Evolutionary conservation across 2,888 invertebrate genomes (phyloP), one percentile per base, ranked within the genome.

Genomic region (Choristoneura rosaceana): DNA sequence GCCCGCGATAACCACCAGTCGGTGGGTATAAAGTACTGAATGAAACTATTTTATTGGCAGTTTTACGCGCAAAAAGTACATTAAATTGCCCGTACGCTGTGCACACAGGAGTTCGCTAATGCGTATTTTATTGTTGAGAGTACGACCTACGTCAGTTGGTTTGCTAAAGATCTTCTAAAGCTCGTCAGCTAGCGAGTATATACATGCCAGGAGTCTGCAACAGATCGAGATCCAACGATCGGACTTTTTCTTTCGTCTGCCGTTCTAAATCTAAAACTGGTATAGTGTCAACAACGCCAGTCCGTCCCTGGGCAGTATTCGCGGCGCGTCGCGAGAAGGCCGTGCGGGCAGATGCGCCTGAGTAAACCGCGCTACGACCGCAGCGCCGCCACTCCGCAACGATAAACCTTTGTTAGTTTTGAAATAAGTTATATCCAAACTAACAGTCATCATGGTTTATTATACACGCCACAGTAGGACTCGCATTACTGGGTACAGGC

Each of bases 321-420:
- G 78, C 83, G 70, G 50, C 81, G 83, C 89, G 90, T 88, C 81
- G 78, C 74, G 75, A 86, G 89, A 92, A 91, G 92, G 91, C 84
- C 87, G 83, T 83, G 84, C 83, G 86, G 87, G 84, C 89, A 92
- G 91, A 91, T 89, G 90, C 88, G 89, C 87, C 84, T 84, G 84
- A 87, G 86, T 87, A 83, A 86, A 89, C 87, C 88, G 89, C 87
- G 90, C 78, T 71, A 78, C 78, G 77, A 78, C 68, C 75, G 58
- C 59, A 65, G 68, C 47, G 62, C 62, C 58, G 47, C 43, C 71
- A 71, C 71, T 71, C 14, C n/a, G 70, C 73, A 76, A 77, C 4
- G 3, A 17, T 25, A 5, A 12, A 47, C n/a, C n/a, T n/a, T n/a
- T n/a, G 14, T n/a, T n/a, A 5, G 1, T n/a, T 1, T 47, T 4